Conservation (phyloP, 2,113 vertebrate species). For the Anoura caudifer region DNA sequence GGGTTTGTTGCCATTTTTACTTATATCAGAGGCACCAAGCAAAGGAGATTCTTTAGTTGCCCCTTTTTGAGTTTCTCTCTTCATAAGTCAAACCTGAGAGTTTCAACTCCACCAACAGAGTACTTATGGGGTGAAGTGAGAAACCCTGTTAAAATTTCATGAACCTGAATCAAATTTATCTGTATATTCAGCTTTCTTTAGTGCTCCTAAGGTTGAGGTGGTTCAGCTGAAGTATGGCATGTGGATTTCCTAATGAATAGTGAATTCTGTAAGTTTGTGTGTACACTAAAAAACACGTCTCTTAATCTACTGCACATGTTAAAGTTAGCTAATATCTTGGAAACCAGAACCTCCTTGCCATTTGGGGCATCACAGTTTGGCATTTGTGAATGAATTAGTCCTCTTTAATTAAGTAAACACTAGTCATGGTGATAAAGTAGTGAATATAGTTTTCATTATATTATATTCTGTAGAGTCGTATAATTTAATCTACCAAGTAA, state of each 20-base stretch:
- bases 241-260: conserved; percentile 7
- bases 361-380: not conserved
- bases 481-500: not conserved
- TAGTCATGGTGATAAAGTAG: not conserved
- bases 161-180: not conserved
- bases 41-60: not conserved
- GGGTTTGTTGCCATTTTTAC: conserved; percentile 6
- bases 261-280: not conserved
- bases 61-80: conserved; percentile 38
- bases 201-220: not conserved
- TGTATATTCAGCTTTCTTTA: conserved; percentile 9
- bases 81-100: conserved; percentile 35
- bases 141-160: conserved; percentile 44
- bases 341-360: not conserved
- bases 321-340: not conserved
- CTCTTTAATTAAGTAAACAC: conserved; percentile 7
- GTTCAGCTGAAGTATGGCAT: not conserved
- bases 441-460: not conserved
- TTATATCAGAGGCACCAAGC: not conserved
- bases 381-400: not conserved
- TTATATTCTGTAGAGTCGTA: not conserved
- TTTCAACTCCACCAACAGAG: conserved; percentile 29
- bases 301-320: not conserved
- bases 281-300: not conserved
- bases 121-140: not conserved